Base-by-base conservation (phyloP, 2,113 vertebrate genomes). In the Brachyistius frenatus region DNA sequence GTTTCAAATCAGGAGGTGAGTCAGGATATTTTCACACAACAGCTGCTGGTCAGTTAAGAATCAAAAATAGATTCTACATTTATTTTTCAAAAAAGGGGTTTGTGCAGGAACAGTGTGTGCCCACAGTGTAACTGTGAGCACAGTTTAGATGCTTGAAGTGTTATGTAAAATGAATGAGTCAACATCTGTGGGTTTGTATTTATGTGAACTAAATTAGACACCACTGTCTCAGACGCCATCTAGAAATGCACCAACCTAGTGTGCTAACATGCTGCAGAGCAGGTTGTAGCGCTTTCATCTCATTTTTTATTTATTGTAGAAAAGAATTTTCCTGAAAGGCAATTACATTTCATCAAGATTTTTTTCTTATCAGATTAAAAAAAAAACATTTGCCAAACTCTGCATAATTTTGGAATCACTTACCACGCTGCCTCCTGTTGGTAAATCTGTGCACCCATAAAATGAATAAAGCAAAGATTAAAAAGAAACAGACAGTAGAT, bases 141-240 rank as follows among this genome's bases (percentile, higher is more conserved):
- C 31, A 15, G 67, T 61, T 78, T 88, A 9, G 11, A 77, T 63
- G 8, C 35, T 33, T 31, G 61, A 76, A 57, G 55, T 50, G 62
- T 81, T 85, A 77, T 62, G 73, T 84, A 81, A 84, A 86, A 80
- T 50, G 32, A 80, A 78, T 82, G 78, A 86, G 73, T 83, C 71
- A 84, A 35, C 75, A 67, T 81, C 54, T 79, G 77, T 86, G 81
- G 79, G 67, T 82, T 89, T 68, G 39, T 39, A 39, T 78, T 76
- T 70, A 54, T 73, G 32, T 53, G 16, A 13, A 32, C 66, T 66
- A 81, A 73, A 66, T 63, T 72, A 41, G 73, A 33, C 60, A 30
- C 1, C 7, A 31, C 49, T 55, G 46, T 85, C 49, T 84, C 30
- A 82, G 66, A 64, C 2, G 9, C 15, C 49, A 46, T 63, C 30